Percentiles rank a stretch among this genome's conserved stretches.
These are phyloP conservation scores for Bucco capensis DNA, from an alignment of 2,113 vertebrate genomes.

Conservation along the genomic window DNA sequence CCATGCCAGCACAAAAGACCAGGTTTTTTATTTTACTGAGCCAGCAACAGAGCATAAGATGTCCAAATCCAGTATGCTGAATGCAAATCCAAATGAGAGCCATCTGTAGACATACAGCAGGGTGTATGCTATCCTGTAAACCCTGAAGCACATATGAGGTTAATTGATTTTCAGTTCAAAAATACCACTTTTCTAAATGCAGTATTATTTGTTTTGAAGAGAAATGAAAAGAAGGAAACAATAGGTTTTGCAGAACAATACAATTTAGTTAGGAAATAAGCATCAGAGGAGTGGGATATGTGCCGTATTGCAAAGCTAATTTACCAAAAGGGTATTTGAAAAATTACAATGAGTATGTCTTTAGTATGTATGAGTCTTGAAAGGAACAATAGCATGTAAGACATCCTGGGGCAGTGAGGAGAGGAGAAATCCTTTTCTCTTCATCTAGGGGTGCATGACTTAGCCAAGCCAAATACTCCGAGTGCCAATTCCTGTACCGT, in stretches of 20 bases:
- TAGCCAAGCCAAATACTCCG: slow-evolving; percentile 39
- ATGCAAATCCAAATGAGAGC: slow-evolving; percentile 30
- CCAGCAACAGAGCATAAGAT: neutral
- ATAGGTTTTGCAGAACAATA: slow-evolving; percentile 54
- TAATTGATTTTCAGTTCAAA: slow-evolving; percentile 54
- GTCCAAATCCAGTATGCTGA: neutral
- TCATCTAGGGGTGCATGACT: neutral
- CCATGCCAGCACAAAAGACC: neutral
- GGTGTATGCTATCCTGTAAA: neutral
- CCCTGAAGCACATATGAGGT: slow-evolving; percentile 13
- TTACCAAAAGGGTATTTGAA: slow-evolving; percentile 49
- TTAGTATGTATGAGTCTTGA: neutral
- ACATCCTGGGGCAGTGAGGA: neutral
- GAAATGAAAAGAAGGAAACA: slow-evolving; percentile 57
- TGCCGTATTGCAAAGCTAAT: slow-evolving; percentile 47
- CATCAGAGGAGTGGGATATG: slow-evolving; percentile 36
- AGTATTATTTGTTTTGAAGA: slow-evolving; percentile 60
- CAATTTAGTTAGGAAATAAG: slow-evolving; percentile 56
- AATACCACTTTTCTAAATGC: slow-evolving; percentile 47
- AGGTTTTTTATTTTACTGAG: slow-evolving; percentile 3
- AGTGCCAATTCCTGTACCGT: neutral
- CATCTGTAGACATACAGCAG: slow-evolving; percentile 43
- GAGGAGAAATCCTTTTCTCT: neutral
- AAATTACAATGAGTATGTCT: slow-evolving; percentile 12
- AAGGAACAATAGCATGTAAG: neutral